These are phyloP conservation scores for Gambusia yucatana DNA, from an alignment of 2,797 vertebrate species.

Conservation along the genomic window DNA sequence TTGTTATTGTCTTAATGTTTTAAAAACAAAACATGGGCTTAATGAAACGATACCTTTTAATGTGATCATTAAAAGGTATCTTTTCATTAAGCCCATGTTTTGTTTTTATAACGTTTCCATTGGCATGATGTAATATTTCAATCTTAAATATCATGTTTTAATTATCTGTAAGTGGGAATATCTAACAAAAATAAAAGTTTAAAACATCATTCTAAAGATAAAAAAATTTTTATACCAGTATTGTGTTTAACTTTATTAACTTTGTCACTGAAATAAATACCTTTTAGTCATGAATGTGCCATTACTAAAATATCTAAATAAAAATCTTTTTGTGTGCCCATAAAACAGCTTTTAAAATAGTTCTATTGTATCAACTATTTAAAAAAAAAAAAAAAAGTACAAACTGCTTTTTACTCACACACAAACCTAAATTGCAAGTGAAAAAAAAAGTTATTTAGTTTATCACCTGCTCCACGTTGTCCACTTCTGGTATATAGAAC, in stretches of 20 bases:
- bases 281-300: neutral
- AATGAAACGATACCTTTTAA: no score
- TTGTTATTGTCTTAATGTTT: neutral
- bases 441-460: neutral
- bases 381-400: neutral
- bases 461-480: conserved; percentile 82
- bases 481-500: conserved; percentile 87
- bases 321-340: neutral
- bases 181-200: neutral
- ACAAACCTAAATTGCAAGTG: neutral
- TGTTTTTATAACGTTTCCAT: neutral
- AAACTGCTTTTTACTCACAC: neutral
- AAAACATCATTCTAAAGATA: neutral
- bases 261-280: neutral
- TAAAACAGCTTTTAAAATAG: neutral
- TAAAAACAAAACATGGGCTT: no score
- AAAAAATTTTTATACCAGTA: neutral
- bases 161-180: neutral
- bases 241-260: neutral
- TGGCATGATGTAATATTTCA: neutral
- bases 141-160: neutral
- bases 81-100: neutral
- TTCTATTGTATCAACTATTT: neutral
- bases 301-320: neutral
- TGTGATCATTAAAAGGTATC: neutral